phyloP scores from a whole-genome alignment of 2,797 vertebrate species.

The Lindbergichthys nudifrons region DNA sequence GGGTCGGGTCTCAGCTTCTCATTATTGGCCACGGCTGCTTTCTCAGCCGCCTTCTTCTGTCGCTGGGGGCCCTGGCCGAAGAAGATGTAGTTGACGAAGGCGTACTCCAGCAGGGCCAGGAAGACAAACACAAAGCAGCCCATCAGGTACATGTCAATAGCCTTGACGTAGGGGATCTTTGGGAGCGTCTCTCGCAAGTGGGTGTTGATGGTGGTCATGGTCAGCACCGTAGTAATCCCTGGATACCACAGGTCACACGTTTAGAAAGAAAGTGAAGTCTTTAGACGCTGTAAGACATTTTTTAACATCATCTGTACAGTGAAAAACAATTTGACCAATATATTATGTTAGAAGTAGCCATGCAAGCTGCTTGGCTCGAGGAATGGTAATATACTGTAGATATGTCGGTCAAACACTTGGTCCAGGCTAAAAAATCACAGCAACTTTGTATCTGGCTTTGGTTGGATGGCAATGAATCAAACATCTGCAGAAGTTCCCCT shows the following conservation, averaged over 20 bases:
- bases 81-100: conserved; percentile 99
- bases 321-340: background rate
- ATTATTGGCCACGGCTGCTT: conserved; percentile 94
- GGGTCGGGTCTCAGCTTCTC: conserved; percentile 95
- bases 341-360: background rate
- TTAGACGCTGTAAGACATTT: conserved; percentile 8
- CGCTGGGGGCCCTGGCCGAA: conserved; percentile 97
- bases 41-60: conserved; percentile 98
- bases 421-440: conserved; percentile 4
- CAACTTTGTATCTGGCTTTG: background rate
- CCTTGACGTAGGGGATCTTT: conserved; percentile 99
- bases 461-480: background rate
- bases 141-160: conserved; percentile 99
- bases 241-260: conserved; percentile 65
- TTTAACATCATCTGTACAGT: conserved; percentile 9
- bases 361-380: background rate
- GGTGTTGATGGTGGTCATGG: conserved; percentile 99
- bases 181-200: conserved; percentile 97
- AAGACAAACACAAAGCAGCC: conserved; percentile 99
- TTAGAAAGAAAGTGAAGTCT: conserved; percentile 46
- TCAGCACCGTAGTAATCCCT: conserved; percentile 99
- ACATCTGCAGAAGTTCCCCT: background rate
- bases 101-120: conserved; percentile 97
- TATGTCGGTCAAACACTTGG: background rate
- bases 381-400: background rate